A percentile compares a stretch with the other conserved stretches of the same genome.
Conservation (phyloP, 2,797 vertebrate species). For the Acrossocheilus wenchowensis region DNA sequence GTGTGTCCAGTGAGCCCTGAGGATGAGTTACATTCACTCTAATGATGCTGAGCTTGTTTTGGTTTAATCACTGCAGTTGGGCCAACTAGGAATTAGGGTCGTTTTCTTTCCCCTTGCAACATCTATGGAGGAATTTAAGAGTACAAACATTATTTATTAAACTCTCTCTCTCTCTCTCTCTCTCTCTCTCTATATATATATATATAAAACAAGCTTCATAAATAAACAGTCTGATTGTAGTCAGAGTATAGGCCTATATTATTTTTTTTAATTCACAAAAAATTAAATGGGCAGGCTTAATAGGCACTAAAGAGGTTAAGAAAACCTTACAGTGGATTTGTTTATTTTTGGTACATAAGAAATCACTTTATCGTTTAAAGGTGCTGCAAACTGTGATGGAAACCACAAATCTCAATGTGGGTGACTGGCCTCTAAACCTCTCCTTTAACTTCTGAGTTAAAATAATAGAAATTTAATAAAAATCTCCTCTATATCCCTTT, state of each 20-base stretch:
- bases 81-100: neutral
- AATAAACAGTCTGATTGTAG: neutral
- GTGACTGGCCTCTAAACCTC: neutral
- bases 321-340: neutral
- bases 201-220: neutral
- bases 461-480: conserved; percentile 39
- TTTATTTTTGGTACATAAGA: conserved; percentile 1
- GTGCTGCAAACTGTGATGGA: conserved; percentile 30
- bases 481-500: conserved; percentile 52
- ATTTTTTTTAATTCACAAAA: neutral
- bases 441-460: conserved; percentile 9
- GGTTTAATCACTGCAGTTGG: conserved; percentile 1
- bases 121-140: neutral
- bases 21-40: conserved; percentile 16
- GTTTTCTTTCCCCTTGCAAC: neutral
- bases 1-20: conserved; percentile 31
- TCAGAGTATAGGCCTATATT: neutral
- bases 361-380: conserved; percentile 30
- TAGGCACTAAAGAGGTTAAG: neutral
- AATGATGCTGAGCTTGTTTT: conserved; percentile 13
- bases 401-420: conserved; percentile 30
- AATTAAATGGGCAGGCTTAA: neutral
- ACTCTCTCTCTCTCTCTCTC: no score
- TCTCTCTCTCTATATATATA: no score
- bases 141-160: neutral